phyloP scores from a whole-genome alignment of 2,113 vertebrate species.

The Scatophagus argus region DNA sequence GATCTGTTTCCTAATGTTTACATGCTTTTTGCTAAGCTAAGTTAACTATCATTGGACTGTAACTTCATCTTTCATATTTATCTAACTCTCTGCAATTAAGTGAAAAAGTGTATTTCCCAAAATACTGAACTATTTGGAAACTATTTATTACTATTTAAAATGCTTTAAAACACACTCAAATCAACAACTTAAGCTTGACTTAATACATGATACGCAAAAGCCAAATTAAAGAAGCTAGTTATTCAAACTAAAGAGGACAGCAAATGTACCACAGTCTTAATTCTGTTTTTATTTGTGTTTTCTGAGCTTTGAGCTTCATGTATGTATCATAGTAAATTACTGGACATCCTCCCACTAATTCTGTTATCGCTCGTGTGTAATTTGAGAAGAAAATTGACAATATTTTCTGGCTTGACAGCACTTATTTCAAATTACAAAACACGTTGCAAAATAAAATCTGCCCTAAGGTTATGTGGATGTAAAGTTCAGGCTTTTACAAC shows the following conservation, averaged over 20 bases:
- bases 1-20: neutral
- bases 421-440: neutral
- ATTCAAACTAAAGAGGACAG: neutral
- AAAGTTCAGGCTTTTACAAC: slow-evolving; percentile 23
- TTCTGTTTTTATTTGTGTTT: neutral
- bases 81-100: neutral
- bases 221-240: neutral
- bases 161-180: neutral
- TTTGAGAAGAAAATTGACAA: neutral
- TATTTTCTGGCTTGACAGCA: neutral
- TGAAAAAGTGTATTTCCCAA: neutral
- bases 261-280: neutral
- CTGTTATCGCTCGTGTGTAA: neutral
- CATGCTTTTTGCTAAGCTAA: neutral
- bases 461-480: neutral
- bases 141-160: too few species aligned
- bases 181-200: neutral
- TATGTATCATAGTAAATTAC: neutral
- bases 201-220: neutral
- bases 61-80: too few species aligned
- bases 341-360: neutral
- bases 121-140: neutral
- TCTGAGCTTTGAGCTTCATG: neutral
- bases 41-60: too few species aligned
- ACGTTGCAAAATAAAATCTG: neutral